Percentiles rank a stretch among this genome's conserved stretches.
Conservation (phyloP, 1,140 invertebrate species). For the Piezodorus guildinii region DNA sequence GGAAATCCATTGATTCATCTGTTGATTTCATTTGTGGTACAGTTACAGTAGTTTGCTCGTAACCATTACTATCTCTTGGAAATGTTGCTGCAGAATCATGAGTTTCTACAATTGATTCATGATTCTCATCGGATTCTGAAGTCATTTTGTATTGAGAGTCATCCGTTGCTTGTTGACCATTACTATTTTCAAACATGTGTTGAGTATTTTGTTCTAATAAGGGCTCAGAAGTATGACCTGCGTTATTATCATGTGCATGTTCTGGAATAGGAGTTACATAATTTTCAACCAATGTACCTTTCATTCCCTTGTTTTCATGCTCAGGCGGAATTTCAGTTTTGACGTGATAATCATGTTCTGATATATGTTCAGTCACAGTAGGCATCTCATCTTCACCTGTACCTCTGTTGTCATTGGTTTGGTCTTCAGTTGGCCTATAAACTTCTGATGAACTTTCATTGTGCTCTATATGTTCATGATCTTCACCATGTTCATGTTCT, state of each 20-base stretch:
- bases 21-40: conserved; percentile 27
- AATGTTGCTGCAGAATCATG: background rate
- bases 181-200: no score
- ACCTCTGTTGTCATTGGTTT: no score
- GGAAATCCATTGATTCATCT: conserved; percentile 31
- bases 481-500: conserved; percentile 2
- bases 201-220: background rate
- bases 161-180: no score
- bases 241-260: background rate
- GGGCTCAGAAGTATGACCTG: background rate
- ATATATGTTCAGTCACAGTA: background rate
- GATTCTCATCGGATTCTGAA: background rate
- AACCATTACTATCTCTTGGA: conserved; percentile 8
- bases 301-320: background rate
- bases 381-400: background rate
- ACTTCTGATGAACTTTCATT: background rate
- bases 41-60: conserved; percentile 32
- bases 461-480: background rate
- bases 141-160: background rate
- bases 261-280: background rate
- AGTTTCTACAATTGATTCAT: background rate
- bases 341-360: background rate
- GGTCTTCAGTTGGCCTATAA: background rate
- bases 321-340: background rate
- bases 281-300: background rate